Evolutionary conservation across 2,888 invertebrate species (phyloP), one percentile per base, ranked within the genome.

Genomic region (Phengaris arion): DNA sequence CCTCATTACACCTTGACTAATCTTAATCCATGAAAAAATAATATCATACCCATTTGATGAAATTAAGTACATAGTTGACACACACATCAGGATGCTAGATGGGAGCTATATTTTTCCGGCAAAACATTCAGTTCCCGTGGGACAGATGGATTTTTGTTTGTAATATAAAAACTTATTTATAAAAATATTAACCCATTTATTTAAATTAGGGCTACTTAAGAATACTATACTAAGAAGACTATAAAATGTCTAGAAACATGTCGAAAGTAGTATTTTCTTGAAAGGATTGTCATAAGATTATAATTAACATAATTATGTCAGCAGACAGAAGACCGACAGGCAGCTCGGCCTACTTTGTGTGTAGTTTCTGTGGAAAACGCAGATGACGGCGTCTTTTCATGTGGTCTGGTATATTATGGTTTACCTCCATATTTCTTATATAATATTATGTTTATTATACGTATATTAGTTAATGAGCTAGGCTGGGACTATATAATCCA

Each of bases 251-350:
- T 22, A 59, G 9, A 22, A 59, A 59, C 59, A 59, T 10, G 22
- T 8, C 9, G 22, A 59, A 59, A 59, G 59, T 59, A 10, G 59
- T 22, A 15, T 59, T 57, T 22, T 22, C 22, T 15, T 59, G 9
- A 59, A 9, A 59, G 59, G 59, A 22, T 59, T 59, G 22, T 10
- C 59, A 59, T 59, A 22, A 9, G 59, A 59, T 22, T 22, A 59
- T 22, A 59, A 22, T 22, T 59, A 22, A 59, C 15, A 59, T 59
- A 59, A 59, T 59, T 59, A 59, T 48, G 48, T 48, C 35, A 48
- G 7, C 59, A 59, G 59, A 22, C 59, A 59, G 59, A 59, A 59
- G 59, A 59, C 59, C 59, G 59, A 59, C 57, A n/a, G 55, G n/a
- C 8, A 15, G 57, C 59, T 59, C 22, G 59, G 59, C 59, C 59